Conservation (phyloP, 2,113 vertebrate species). For the Sphyrna mokarran region DNA sequence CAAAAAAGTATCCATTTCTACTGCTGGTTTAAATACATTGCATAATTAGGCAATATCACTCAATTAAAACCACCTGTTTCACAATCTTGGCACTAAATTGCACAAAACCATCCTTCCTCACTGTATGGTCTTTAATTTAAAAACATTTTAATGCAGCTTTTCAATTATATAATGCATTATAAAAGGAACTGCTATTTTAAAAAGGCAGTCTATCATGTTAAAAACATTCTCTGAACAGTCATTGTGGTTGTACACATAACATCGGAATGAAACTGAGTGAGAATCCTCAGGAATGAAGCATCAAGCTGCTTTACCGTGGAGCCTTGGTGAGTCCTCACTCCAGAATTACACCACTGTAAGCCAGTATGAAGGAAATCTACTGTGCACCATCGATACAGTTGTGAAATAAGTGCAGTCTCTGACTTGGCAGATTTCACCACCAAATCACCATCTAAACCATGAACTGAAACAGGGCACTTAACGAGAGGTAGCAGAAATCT, state of each 20-base stretch:
- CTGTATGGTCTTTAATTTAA: background rate
- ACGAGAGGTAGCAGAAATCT: background rate
- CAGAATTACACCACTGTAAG: background rate
- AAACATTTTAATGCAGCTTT: background rate
- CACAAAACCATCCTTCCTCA: background rate
- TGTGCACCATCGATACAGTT: background rate
- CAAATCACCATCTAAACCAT: background rate
- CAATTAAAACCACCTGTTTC: background rate
- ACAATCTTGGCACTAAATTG: background rate
- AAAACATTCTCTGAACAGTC: background rate
- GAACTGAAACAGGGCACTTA: background rate
- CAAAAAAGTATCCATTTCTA: background rate
- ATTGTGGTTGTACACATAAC: background rate
- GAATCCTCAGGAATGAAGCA: background rate
- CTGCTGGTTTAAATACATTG: background rate
- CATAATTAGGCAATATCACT: background rate
- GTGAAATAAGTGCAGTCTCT: background rate
- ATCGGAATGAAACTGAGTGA: background rate
- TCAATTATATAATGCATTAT: background rate
- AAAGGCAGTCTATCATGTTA: background rate
- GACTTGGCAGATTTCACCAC: background rate
- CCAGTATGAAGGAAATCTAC: background rate
- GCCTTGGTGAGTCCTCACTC: background rate
- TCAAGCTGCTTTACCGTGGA: background rate
- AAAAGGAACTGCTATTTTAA: background rate